Base-by-base conservation (phyloP, 2,113 vertebrate genomes). In the Platichthys flesus region DNA sequence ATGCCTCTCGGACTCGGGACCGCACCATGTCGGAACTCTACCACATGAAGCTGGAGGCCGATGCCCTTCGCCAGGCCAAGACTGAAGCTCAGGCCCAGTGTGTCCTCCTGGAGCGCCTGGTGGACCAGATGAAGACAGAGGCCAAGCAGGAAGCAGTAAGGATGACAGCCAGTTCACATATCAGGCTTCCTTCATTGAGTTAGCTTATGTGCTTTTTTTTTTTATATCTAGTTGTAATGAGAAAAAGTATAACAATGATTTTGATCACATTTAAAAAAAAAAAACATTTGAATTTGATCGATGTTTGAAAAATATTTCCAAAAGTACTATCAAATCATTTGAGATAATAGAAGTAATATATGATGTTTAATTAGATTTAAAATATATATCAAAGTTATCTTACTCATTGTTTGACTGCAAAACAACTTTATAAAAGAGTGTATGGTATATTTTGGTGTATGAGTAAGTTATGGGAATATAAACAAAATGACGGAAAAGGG, bases 1-100 rank as follows among this genome's bases (percentile, higher is more conserved):
- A 99, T 1, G 94, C 96, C n/a, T 96, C 97, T 0, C 98, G 94
- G 15, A 91, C 95, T 35, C 93, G 98, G 0, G 98, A 99, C 90
- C 96, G 95, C 81, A 97, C 95, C 0, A 98, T 98, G 95, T 94
- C 97, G 9, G 97, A 99, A 70, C 94, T 99, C n/a, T 97, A 98
- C 78, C 94, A 89, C 47, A 94, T 94, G 37, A 96, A 96, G 26
- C 76, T 98, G 74, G 97, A 99, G 90, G 95, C 94, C 0, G 94
- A 95, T 42, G 67, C 85, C 7, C 88, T 95, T 12, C 92, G 89
- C 16, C 88, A 92, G 76, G 91, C 96, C 47, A 94, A 97, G 74
- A 82, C 93, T 18, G 96, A 97, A 20, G 92, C 94, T 56, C 86
- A 94, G 86, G 94, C 94, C 42, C 95, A 97, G 42, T 95, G 96